A percentile compares a stretch with the other conserved stretches of the same genome.
phyloP scores from a whole-genome alignment of 2,113 vertebrate species.

The Orthonyx spaldingii region DNA sequence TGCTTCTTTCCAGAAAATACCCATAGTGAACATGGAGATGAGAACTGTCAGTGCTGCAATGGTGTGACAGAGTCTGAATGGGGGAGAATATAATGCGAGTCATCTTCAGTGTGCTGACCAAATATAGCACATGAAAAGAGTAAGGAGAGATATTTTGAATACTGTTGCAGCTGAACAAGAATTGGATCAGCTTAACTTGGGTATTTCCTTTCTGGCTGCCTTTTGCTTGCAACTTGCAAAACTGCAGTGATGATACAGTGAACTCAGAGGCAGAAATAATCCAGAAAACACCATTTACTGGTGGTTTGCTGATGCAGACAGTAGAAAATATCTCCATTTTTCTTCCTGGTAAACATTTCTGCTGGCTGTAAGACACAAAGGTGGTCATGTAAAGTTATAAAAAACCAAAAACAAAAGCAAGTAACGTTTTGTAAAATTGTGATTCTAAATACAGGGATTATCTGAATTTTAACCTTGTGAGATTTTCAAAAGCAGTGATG shows the following conservation, averaged over 20 bases:
- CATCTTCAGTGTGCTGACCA: not conserved
- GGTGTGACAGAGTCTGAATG: not conserved
- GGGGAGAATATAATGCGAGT: not conserved
- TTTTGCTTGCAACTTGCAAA: not conserved
- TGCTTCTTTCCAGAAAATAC: not conserved
- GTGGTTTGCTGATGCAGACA: not conserved
- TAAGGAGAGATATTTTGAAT: not conserved
- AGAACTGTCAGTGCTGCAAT: not conserved
- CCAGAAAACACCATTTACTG: not conserved
- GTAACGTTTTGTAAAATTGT: not conserved
- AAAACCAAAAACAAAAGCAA: not conserved
- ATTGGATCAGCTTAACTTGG: not conserved
- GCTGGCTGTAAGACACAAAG: not conserved
- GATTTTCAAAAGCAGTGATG: fast-evolving
- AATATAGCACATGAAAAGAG: not conserved
- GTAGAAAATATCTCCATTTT: not conserved
- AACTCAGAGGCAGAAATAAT: not conserved
- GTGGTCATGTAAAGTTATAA: not conserved
- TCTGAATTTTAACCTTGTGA: not conserved
- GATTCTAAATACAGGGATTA: not conserved
- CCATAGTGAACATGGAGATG: not conserved
- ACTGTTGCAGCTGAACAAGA: not conserved
- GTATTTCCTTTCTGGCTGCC: not conserved
- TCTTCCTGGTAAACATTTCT: not conserved
- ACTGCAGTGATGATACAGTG: not conserved